Conservation (phyloP, 2,797 vertebrate species). For the Chaetodon trifasciatus region DNA sequence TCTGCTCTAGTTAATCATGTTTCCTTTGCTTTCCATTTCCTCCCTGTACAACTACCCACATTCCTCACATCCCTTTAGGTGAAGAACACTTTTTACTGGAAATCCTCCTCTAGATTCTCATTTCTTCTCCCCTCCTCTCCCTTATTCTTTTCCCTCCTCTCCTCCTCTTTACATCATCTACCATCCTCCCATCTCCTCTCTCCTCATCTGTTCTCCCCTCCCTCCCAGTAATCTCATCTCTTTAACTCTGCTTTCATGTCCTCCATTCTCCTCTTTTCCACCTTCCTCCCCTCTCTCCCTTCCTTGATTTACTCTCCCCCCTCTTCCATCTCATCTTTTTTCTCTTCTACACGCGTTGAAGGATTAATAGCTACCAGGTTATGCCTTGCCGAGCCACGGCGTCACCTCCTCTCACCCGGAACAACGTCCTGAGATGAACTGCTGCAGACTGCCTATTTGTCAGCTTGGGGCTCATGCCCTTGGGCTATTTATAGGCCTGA, state of each 20-base stretch:
- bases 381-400: slow-evolving; percentile 44
- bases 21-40: neutral
- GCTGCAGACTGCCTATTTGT: slow-evolving; percentile 59
- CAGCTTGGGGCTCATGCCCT: slow-evolving; percentile 62
- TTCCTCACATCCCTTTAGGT: neutral
- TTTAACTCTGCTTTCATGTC: slow-evolving; percentile 31
- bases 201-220: slow-evolving; percentile 8
- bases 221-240: slow-evolving; percentile 32
- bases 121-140: slow-evolving; percentile 6
- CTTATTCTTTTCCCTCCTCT: neutral
- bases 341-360: slow-evolving; percentile 52
- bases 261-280: slow-evolving; percentile 5
- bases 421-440: slow-evolving; percentile 70
- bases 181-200: neutral
- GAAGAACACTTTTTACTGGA: slow-evolving; percentile 7
- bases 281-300: slow-evolving; percentile 18
- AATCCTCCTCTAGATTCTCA: slow-evolving; percentile 10
- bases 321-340: slow-evolving; percentile 49
- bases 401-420: slow-evolving; percentile 62
- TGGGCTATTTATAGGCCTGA: slow-evolving; percentile 59
- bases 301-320: slow-evolving; percentile 50
- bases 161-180: slow-evolving; percentile 1
- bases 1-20: neutral
- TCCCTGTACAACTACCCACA: neutral
- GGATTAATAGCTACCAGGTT: slow-evolving; percentile 70